Base-by-base conservation (phyloP, 2,113 vertebrate genomes). In the Onychostoma macrolepis region DNA sequence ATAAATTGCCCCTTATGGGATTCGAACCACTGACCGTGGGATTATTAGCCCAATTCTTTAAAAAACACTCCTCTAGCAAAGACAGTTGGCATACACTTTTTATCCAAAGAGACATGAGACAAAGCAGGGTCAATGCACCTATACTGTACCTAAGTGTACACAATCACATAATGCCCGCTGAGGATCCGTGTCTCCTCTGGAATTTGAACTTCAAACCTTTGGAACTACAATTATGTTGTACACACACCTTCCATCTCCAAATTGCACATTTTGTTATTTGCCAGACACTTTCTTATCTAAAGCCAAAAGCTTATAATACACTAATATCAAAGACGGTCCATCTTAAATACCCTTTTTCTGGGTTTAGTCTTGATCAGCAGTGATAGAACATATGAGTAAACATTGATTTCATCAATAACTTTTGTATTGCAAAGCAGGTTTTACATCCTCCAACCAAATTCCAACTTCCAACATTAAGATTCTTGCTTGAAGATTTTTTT, bases 61-160 rank as follows among this genome's bases (percentile, higher is more conserved):
- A 71, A 71, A 71, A 38, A 38, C 67, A 71, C 30, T 71, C 33
- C 67, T 38, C 17, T 71, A 72, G 69, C 69, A 75, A 75, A 75
- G 4, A 45, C 24, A 43, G 12, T 43, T n/a, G 38, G 38, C 15
- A 74, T 11, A 13, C 10, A 43, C 9, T 43, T 75, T 43, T 74
- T 26, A 75, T n/a, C 24, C 38, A 75, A 43, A 75, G 72, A 75
- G 21, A 74, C 33, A 21, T 71, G 19, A 19, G 33, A 24, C 8
- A 24, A 38, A 71, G 69, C 8, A 11, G 33, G 36, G 33, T 10
- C 69, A 41, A 21, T 72, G 69, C 2, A 41, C 11, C 21, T 72
- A 45, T 13, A 21, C 17, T 53, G 15, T 53, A 26, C 24, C 6
- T 26, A 43, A 75, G 41, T 45, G 12, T 45, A 5, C 41, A 26